Evolutionary conservation across 1,140 invertebrate genomes (phyloP).

Genomic region (Atta colombica): DNA sequence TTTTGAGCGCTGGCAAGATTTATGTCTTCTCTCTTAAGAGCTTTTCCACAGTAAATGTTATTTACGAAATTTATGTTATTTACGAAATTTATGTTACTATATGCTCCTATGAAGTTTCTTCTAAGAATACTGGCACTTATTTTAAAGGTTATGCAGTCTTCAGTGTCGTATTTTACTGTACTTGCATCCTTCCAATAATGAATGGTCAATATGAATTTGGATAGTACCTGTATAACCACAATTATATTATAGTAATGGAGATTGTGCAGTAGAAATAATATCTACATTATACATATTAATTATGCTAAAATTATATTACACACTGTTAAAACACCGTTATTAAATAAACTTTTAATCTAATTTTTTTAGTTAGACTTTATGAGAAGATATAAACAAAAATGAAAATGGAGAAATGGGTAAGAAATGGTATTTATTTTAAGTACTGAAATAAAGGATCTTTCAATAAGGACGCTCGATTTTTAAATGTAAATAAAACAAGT

Average conservation of each 20-base stretch:
- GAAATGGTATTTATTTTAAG: too few relatives aligned
- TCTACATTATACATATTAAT: too few relatives aligned
- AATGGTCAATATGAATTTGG: neutral
- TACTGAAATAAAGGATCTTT: too few relatives aligned
- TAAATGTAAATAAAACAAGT: too few relatives aligned
- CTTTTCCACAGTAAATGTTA: slow-evolving; percentile 38
- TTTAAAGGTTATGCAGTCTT: slow-evolving; percentile 40
- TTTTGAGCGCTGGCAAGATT: slow-evolving; percentile 33
- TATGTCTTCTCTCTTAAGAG: slow-evolving; percentile 37
- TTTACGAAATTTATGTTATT: neutral
- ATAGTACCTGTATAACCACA: neutral
- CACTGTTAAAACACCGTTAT: too few relatives aligned
- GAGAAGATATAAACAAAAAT: too few relatives aligned
- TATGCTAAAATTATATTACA: too few relatives aligned
- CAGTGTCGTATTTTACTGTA: slow-evolving; percentile 45
- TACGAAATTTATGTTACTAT: neutral
- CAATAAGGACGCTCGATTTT: too few relatives aligned
- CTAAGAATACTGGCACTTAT: neutral
- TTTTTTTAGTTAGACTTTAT: too few relatives aligned
- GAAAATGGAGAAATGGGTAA: too few relatives aligned
- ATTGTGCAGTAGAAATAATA: too few relatives aligned
- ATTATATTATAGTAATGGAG: neutral
- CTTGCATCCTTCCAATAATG: slow-evolving; percentile 17
- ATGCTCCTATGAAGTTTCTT: neutral
- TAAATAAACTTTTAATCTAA: too few relatives aligned